These are phyloP conservation scores for Semnornis frantzii DNA, from an alignment of 2,113 vertebrate genomes.

Conservation along the genomic window DNA sequence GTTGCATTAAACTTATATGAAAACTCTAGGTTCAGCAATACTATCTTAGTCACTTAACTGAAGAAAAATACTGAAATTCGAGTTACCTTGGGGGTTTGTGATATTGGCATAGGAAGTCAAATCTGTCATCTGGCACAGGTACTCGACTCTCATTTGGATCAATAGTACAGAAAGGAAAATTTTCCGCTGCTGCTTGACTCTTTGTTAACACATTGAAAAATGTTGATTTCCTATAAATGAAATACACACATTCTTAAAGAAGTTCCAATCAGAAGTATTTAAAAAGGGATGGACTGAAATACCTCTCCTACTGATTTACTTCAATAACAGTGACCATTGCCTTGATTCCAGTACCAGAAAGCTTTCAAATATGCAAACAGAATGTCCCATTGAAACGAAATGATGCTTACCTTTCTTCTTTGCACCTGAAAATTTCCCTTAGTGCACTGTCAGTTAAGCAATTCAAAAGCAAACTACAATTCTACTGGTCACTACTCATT, in stretches of 20 bases:
- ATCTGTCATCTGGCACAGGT: conserved; percentile 92
- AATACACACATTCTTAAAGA: background rate
- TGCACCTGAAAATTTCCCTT: background rate
- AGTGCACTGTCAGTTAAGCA: background rate
- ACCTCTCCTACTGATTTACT: background rate
- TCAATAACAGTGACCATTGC: background rate
- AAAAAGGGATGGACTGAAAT: background rate
- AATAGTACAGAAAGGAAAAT: conserved; percentile 96
- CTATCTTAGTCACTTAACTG: background rate
- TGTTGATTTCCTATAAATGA: conserved; percentile 87
- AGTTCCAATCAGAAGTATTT: background rate
- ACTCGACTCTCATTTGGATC: conserved; percentile 96
- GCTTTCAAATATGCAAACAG: fast-evolving
- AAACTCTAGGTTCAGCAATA: background rate
- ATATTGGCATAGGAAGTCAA: conserved; percentile 91
- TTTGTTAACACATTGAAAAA: conserved; percentile 98
- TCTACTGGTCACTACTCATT: background rate
- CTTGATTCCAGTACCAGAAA: background rate
- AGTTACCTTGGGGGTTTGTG: conserved; percentile 92
- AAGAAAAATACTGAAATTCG: background rate
- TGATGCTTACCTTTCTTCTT: background rate
- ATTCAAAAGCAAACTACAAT: background rate
- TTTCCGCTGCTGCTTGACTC: conserved; percentile 90
- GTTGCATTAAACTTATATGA: background rate
- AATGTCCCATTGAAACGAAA: background rate